These are phyloP conservation scores for Drosophila setosimentum DNA, from an alignment of 2,888 invertebrate genomes.

Conservation along the genomic window DNA sequence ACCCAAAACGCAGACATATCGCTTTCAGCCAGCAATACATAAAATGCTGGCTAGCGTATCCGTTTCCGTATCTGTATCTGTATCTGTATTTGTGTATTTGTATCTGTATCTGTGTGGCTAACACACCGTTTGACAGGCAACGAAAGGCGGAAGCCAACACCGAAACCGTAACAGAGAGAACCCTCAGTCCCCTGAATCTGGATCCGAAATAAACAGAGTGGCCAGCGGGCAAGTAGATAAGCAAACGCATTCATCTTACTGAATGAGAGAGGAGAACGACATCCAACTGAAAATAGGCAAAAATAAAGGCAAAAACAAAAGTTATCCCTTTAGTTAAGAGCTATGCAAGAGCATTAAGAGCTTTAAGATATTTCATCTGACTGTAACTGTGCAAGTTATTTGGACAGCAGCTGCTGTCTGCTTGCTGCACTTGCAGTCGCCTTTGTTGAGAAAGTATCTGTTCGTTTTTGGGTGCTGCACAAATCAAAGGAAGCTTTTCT, in stretches of 20 bases:
- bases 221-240: slow-evolving; percentile 74
- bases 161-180: slow-evolving; percentile 33
- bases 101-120: slow-evolving; percentile 29
- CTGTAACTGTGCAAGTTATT: slow-evolving; percentile 33
- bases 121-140: slow-evolving; percentile 74
- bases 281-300: slow-evolving; percentile 27
- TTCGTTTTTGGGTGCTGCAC: slow-evolving; percentile 26
- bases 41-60: slow-evolving; percentile 31
- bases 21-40: slow-evolving; percentile 50
- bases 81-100: slow-evolving; percentile 21
- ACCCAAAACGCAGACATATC: slow-evolving; percentile 54
- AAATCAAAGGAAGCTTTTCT: slow-evolving; percentile 61
- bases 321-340: slow-evolving; percentile 39
- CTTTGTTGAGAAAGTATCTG: slow-evolving; percentile 41
- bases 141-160: slow-evolving; percentile 44
- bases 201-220: slow-evolving; percentile 52
- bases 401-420: slow-evolving; percentile 36
- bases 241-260: slow-evolving; percentile 79
- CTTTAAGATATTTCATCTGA: slow-evolving; percentile 51
- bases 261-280: slow-evolving; percentile 22
- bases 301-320: slow-evolving; percentile 53
- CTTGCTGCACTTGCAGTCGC: slow-evolving; percentile 42
- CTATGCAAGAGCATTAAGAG: slow-evolving; percentile 39
- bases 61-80: slow-evolving; percentile 45
- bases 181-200: background rate